Base-by-base conservation (phyloP, 2,113 vertebrate genomes). In the Pterophyllum scalare region DNA sequence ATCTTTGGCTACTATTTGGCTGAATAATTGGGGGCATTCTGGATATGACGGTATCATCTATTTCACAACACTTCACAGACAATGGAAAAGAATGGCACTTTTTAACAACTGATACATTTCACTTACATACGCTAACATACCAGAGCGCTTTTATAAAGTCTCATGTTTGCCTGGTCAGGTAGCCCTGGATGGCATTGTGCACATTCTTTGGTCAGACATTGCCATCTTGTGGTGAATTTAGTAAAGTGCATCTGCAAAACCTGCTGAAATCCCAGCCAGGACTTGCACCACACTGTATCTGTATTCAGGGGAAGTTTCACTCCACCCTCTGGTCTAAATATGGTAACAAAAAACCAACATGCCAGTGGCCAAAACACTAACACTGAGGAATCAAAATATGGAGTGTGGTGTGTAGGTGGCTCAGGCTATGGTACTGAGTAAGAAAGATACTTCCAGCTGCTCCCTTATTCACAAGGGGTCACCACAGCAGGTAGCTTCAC, bases 141-240 rank as follows among this genome's bases (percentile, higher is more conserved):
- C 3, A 70, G 22, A 43, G 12, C 12, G 40, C 22, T 67, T 46
- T 67, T 19, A 67, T 26, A 46, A 4, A 10, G 14, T 11, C 26
- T 6, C 64, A 46, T 19, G n/a, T 67, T 46, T 26, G 15, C 22
- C 64, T 49, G 64, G 64, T 46, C 40, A 49, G 64, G 64, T 46
- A 46, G 22, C 2, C 22, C 9, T 12, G 64, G 22, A 40, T 70
- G 9, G 15, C 28, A 43, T 49, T 28, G 65, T 20, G 40, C 10
- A 28, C 65, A 70, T 28, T 28, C 49, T 70, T 58, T 38, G 35
- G 35, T 78, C 22, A 49, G 52, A 15, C 26, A 26, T n/a, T 1
- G 19, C 72, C 83, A 52, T 64, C 87, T 20, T 65, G 80, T 89
- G 87, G 87, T 74, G 31, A 22, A 17, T 49, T 49, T 49, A 19